phyloP scores from a whole-genome alignment of 1,140 invertebrate species.

The Hycleus phaleratus region DNA sequence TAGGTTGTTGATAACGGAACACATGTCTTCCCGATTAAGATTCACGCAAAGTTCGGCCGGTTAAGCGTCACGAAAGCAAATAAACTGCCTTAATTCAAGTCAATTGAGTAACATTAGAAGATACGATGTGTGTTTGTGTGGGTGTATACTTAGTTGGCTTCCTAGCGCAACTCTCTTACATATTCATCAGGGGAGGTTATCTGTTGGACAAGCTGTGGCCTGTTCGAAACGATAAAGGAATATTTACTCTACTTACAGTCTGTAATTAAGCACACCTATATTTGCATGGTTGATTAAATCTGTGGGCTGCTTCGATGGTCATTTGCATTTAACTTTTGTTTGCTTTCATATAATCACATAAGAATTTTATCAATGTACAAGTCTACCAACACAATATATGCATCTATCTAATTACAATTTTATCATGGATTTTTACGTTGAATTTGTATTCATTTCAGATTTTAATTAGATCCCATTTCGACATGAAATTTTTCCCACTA shows the following conservation, averaged over 20 bases:
- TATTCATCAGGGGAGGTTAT: slow-evolving; percentile 37
- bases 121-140: too few relatives aligned
- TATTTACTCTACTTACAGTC: slow-evolving; percentile 40
- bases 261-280: slow-evolving; percentile 42
- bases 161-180: slow-evolving; percentile 25
- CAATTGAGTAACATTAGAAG: too few relatives aligned
- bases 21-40: slow-evolving; percentile 8
- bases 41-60: slow-evolving; percentile 4
- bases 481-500: slow-evolving; percentile 4
- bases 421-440: slow-evolving; percentile 18
- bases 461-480: not conserved
- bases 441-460: slow-evolving; percentile 16
- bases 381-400: not conserved
- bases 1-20: not conserved
- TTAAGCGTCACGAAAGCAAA: slow-evolving; percentile 15
- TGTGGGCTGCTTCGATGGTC: slow-evolving; percentile 25
- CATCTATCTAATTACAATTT: not conserved
- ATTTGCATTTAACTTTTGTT: slow-evolving; percentile 34
- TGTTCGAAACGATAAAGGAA: slow-evolving; percentile 38
- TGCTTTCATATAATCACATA: slow-evolving; percentile 27
- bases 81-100: not conserved
- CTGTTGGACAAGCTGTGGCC: slow-evolving; percentile 34
- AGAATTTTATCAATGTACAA: slow-evolving; percentile 15
- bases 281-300: slow-evolving; percentile 39
- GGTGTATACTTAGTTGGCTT: too few relatives aligned